phyloP scores from a whole-genome alignment of 1,140 invertebrate genomes.

The Bombus sibiricus region DNA sequence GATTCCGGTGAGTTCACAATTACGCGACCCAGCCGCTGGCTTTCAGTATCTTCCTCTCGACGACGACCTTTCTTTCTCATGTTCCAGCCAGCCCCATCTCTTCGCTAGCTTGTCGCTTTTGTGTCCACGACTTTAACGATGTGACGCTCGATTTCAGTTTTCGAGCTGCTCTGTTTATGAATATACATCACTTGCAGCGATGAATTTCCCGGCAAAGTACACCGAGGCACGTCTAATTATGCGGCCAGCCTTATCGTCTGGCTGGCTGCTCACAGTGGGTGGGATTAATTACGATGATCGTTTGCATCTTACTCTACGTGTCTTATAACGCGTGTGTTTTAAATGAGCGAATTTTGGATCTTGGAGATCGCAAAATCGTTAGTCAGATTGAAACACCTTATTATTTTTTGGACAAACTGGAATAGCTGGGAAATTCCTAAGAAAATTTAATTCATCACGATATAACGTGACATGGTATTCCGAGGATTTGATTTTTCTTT shows the following conservation, averaged over 20 bases:
- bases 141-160: slow-evolving; percentile 18
- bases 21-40: neutral
- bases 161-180: slow-evolving; percentile 30
- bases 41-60: neutral
- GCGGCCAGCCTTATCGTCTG: neutral
- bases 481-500: no score
- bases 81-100: no score
- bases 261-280: no score
- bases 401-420: no score
- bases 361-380: neutral
- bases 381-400: neutral
- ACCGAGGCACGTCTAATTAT: slow-evolving; percentile 27
- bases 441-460: neutral
- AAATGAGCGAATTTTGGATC: neutral
- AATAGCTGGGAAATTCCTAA: neutral
- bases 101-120: neutral
- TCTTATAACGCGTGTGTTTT: neutral
- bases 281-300: slow-evolving; percentile 19
- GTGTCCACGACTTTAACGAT: neutral
- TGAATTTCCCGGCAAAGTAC: slow-evolving; percentile 28
- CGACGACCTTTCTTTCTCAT: neutral
- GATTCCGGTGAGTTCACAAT: slow-evolving; percentile 33
- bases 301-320: neutral
- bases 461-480: no score
- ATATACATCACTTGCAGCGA: slow-evolving; percentile 37